Base-by-base conservation (phyloP, 2,888 invertebrate genomes). In the Ornithoptera alexandrae region DNA sequence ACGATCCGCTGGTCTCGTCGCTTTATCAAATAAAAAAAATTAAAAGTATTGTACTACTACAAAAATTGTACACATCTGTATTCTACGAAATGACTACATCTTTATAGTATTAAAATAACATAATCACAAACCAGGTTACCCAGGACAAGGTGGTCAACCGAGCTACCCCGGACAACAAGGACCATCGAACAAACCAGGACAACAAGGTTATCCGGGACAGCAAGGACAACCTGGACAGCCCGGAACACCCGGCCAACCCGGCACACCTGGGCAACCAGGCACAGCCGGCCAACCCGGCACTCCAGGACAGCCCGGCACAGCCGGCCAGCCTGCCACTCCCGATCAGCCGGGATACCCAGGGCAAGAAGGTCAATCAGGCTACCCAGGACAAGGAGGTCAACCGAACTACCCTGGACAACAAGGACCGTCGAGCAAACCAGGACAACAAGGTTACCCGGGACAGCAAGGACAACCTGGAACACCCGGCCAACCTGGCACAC, bases 401-500 rank as follows among this genome's bases (percentile, higher is more conserved):
- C 42, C 42, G 2, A 42, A 5, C 5, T 68, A 74, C 17, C 77
- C 77, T 3, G 77, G 76, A 3, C 64, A 74, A 1, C 77, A 77
- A 30, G 79, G 78, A 30, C 71, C 77, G 2, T 30, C 53, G 4
- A 46, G 72, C 6, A 17, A 71, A 2, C 67, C 79, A 86, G 3
- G 71, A 20, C 56, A 74, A 72, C 75, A 74, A 57, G 75, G 75
- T 20, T 30, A 71, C 22, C 72, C 78, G 30, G n/a, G n/a, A n/a
- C n/a, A n/a, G n/a, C n/a, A n/a, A n/a, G 78, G 87, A 56, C 82
- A 84, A 79, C 83, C 82, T 15, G 85, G 87, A 7, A 80, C 82
- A 70, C 84, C 84, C 57, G 83, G 78, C 18, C 81, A 82, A 10
- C 78, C 76, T 60, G 78, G 77, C 12, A 72, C 72, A 20, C 79